Evolutionary conservation across 2,797 vertebrate genomes (phyloP), one percentile per base, ranked within the genome.

Genomic region (Luscinia megarhynchos): DNA sequence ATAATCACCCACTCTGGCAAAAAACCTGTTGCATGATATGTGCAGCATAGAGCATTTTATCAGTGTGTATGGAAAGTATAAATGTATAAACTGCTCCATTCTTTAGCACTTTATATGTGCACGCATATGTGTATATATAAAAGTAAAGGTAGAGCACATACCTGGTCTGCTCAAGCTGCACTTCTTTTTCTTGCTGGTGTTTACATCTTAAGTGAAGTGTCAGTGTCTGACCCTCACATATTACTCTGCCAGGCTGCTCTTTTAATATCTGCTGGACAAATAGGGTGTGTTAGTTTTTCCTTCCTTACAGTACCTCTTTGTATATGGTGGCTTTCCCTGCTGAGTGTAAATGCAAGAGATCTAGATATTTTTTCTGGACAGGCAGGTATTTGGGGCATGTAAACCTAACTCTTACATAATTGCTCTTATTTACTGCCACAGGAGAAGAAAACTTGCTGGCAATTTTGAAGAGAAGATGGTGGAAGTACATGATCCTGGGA

Each of bases 401-500:
- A 48, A 58, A 62, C 36, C 40, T 90, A 57, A 87, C 46, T 88
- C 26, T 76, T 81, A 78, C 34, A 23, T 90, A 88, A 79, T 43
- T 89, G 15, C 72, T 90, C 32, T 89, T 93, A 18, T 78, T 88
- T 92, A 12, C 88, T 76, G 83, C 91, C 79, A 73, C 96, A 99
- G 99, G 99, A 92, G 99, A 99, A 97, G 99, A 99, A 97, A 99
- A 99, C 93, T 96, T 99, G 76, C 95, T 99, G 98, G 99, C 99
- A 76, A 99, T 99, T 96, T 98, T 99, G 97, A 99, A 98, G 96
- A 98, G 98, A 94, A 98, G 99, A 97, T 99, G 99, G 99, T 99
- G 99, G 99, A 99, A 99, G 82, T 99, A 99, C 92, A 99, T 99
- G 99, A 98, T 99, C 95, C 98, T 99, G 96, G 98, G 99, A 54